These are phyloP conservation scores for Carapus acus DNA, from an alignment of 2,797 vertebrate genomes.

Conservation along the genomic window DNA sequence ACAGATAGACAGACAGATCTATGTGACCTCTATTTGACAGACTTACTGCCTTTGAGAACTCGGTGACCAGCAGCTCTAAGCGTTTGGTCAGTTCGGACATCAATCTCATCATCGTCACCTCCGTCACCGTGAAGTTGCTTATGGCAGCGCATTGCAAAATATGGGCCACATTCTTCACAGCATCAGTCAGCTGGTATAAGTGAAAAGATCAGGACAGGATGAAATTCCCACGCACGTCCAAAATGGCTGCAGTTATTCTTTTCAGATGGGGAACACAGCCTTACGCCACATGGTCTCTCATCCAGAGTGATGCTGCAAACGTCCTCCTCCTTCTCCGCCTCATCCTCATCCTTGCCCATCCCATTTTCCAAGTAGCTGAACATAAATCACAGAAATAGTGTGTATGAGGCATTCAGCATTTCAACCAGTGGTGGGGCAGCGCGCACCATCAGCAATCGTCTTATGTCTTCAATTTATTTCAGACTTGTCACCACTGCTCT, in stretches of 20 bases:
- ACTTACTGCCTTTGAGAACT: conserved; percentile 57
- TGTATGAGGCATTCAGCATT: neutral
- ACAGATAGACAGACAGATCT: neutral
- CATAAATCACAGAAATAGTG: conserved; percentile 9
- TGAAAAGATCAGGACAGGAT: neutral
- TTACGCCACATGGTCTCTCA: conserved; percentile 64
- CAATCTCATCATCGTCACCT: conserved; percentile 50
- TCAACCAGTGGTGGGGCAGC: too few species aligned
- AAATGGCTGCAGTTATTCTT: too few species aligned
- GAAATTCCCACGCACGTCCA: neutral
- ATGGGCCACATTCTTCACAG: conserved; percentile 58
- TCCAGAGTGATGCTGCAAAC: conserved; percentile 66
- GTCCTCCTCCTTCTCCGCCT: conserved; percentile 54
- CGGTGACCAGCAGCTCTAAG: conserved; percentile 58
- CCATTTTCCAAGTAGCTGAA: conserved; percentile 59
- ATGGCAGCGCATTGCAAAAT: conserved; percentile 63
- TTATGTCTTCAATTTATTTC: too few species aligned
- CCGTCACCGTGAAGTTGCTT: conserved; percentile 54
- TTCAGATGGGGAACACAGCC: neutral
- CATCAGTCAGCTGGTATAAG: conserved; percentile 57
- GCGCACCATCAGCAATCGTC: too few species aligned
- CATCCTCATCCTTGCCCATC: conserved; percentile 27
- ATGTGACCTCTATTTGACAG: too few species aligned
- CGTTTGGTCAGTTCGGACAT: conserved; percentile 53
- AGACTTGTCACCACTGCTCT: neutral